Conservation (phyloP, 2,797 vertebrate genomes). For the Sebastes alutus region DNA sequence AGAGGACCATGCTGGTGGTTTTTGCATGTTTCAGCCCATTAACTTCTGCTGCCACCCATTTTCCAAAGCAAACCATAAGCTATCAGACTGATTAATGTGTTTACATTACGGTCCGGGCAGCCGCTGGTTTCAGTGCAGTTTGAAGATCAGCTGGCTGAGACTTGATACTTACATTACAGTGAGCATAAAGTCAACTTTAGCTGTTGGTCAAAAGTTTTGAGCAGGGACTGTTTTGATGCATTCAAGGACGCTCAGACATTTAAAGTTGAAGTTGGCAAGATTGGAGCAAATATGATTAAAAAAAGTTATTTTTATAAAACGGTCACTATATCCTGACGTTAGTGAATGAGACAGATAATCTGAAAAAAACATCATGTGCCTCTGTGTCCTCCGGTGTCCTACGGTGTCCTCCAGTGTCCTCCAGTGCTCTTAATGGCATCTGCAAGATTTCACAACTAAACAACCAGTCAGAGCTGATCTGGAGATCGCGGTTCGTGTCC, state of each 20-base stretch:
- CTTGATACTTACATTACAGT: slow-evolving; percentile 1
- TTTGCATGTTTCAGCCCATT: slow-evolving; percentile 61
- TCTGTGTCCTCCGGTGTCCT: no score
- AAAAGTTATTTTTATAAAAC: no score
- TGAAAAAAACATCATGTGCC: no score
- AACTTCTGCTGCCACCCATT: slow-evolving; percentile 55
- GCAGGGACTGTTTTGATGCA: not conserved
- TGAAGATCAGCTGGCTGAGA: slow-evolving; percentile 27
- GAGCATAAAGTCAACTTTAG: slow-evolving; percentile 10
- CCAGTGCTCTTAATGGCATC: no score
- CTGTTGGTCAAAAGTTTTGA: slow-evolving; percentile 4
- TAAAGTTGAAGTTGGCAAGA: not conserved
- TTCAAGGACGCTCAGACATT: not conserved
- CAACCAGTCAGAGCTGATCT: no score
- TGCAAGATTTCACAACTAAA: no score
- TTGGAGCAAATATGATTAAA: no score
- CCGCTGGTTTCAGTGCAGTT: slow-evolving; percentile 17
- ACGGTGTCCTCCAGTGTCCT: no score
- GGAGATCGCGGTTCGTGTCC: no score
- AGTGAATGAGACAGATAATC: no score
- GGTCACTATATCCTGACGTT: fast-evolving
- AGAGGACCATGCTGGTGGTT: slow-evolving; percentile 18
- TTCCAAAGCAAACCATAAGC: slow-evolving; percentile 40
- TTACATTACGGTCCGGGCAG: slow-evolving; percentile 22
- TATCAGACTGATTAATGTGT: slow-evolving; percentile 66